Percentiles rank a stretch among this genome's conserved stretches.
Conservation (phyloP, 2,797 vertebrate genomes). For the Siniperca undulata region DNA sequence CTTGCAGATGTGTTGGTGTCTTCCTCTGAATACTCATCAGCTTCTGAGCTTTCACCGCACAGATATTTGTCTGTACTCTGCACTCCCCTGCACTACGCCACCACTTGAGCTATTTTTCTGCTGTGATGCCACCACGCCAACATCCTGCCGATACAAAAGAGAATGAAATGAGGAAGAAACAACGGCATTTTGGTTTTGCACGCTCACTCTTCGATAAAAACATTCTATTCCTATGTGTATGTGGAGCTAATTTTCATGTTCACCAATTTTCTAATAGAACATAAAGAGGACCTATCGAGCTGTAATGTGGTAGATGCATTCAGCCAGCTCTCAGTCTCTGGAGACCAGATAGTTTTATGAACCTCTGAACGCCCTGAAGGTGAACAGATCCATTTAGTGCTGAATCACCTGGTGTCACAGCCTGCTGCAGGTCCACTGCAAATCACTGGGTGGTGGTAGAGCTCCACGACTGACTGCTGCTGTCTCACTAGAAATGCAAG, state of each 20-base stretch:
- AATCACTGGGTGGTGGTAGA: constrained; percentile 62
- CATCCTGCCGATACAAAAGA: neutral
- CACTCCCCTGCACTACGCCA: neutral
- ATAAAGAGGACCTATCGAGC: constrained; percentile 9
- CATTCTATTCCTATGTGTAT: neutral
- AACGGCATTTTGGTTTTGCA: neutral
- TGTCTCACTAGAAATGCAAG: neutral
- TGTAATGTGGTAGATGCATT: neutral
- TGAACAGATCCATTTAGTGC: constrained; percentile 25
- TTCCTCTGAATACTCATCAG: constrained; percentile 61
- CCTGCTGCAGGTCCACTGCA: constrained; percentile 12
- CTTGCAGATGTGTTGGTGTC: constrained; percentile 35
- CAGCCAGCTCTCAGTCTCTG: constrained; percentile 16
- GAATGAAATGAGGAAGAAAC: neutral
- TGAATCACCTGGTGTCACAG: constrained; percentile 15
- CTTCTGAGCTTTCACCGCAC: neutral
- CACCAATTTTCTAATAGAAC: neutral
- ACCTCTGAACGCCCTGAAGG: neutral
- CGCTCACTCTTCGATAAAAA: neutral
- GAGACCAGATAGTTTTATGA: constrained; percentile 20
- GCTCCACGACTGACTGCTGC: constrained; percentile 35
- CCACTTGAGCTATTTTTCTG: neutral
- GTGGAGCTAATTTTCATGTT: neutral
- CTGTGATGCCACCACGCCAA: constrained; percentile 13
- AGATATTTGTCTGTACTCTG: constrained; percentile 15